A percentile compares a stretch with the other conserved stretches of the same genome.
phyloP scores from a whole-genome alignment of 2,113 vertebrate genomes.

The Antigone vipio region DNA sequence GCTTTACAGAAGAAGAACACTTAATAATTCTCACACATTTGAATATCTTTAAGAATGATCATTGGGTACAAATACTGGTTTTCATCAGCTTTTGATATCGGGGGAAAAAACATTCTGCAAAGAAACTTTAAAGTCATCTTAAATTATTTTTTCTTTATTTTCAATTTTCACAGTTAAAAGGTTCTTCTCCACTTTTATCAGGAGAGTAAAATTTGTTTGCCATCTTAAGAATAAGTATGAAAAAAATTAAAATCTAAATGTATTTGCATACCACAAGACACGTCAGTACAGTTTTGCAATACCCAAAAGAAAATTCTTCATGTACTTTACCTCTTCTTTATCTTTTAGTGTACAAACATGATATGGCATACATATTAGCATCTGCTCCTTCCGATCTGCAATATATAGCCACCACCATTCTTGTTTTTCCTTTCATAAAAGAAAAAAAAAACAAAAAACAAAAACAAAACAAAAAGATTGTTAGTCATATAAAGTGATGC shows the following conservation, averaged over 20 bases:
- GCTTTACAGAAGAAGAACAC: not conserved
- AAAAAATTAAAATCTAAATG: not conserved
- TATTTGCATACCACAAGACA: not conserved
- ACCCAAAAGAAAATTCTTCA: not conserved
- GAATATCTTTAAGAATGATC: not conserved
- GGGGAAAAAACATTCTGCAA: not conserved
- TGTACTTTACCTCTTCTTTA: constrained; percentile 88
- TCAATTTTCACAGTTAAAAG: not conserved
- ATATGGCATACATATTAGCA: constrained; percentile 95
- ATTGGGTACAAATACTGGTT: not conserved
- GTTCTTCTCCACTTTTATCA: not conserved
- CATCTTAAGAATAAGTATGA: not conserved
- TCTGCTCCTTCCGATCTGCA: constrained; percentile 93
- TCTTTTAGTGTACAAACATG: constrained; percentile 97
- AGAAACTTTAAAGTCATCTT: not conserved
- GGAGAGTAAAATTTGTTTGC: not conserved
- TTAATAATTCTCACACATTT: not conserved
- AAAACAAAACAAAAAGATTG: not conserved
- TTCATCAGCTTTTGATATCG: not conserved
- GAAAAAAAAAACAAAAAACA: not conserved
- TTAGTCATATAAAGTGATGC: not conserved
- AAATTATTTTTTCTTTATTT: not conserved
- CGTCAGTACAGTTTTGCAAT: not conserved
- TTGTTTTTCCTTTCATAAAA: constrained; percentile 86
- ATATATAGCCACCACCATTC: constrained; percentile 99